Base-by-base conservation (phyloP, 1,140 invertebrate species). In the Pseudobourletiella spinata region DNA sequence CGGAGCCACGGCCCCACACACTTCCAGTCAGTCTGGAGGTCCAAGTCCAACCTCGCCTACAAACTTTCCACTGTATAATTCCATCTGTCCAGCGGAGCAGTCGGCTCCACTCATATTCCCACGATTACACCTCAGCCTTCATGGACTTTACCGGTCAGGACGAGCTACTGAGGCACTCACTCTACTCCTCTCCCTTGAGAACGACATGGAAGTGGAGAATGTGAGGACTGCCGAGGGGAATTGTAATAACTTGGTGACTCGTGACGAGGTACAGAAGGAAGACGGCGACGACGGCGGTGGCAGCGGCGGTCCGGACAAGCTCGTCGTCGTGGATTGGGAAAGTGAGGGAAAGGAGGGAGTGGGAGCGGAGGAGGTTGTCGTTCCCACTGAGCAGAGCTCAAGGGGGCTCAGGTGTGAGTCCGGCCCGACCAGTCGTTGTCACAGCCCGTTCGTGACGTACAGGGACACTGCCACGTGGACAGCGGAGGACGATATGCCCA, bases 381-480 rank as follows among this genome's bases (percentile, higher is more conserved):
- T 26, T 54, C 11, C 3, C 24, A 20, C 6, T 14, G 22, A 48
- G 22, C 8, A 15, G 18, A 48, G 46, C 20, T n/a, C 18, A 56
- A 56, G 28, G 4, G 32, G 16, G 30, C 11, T 16, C 29, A 56
- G 6, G 14, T 8, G 24, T 8, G 11, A 4, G 15, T 15, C 16
- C 30, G 8, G 11, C 29, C 11, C 11, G 20, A 11, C 14, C 20
- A 16, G 29, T 35, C 4, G 15, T 29, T 43, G 39, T 24, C 54
- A 46, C 24, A 35, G 30, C 18, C 55, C 39, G 39, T 25, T 51
- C 2, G 52, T 59, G 25, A 57, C 39, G 6, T 66, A 64, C 54
- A 62, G 50, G 42, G 67, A 69, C 29, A 61, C 54, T 11, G 52
- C 67, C 28, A 69, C 67, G n/a, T 69, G 67, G 63, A 69, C 67